phyloP scores from a whole-genome alignment of 1,140 invertebrate species.

The Gryllus bimaculatus region DNA sequence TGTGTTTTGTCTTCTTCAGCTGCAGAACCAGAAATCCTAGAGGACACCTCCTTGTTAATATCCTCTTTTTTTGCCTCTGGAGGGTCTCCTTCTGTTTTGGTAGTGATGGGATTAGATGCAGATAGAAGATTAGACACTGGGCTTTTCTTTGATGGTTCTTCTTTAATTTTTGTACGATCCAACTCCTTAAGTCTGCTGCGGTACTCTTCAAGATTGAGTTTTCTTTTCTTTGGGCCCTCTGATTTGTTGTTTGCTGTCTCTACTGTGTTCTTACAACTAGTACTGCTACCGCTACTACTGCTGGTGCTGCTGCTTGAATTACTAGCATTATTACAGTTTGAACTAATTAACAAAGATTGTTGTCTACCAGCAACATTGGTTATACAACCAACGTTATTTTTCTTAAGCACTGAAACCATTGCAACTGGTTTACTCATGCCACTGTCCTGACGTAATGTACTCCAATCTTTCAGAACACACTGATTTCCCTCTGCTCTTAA shows the following conservation, averaged over 20 bases:
- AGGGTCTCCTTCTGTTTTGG: not conserved
- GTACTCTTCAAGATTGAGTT: conserved; percentile 42
- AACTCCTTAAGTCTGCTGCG: conserved; percentile 35
- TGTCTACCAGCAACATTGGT: conserved; percentile 27
- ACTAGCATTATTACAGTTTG: conserved; percentile 23
- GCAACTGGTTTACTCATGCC: conserved; percentile 25
- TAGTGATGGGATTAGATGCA: not conserved
- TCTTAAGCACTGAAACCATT: conserved; percentile 36
- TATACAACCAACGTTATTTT: conserved; percentile 23
- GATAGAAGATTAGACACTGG: not conserved
- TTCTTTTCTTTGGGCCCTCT: conserved; percentile 32
- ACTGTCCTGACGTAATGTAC: not conserved
- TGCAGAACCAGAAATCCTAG: not conserved
- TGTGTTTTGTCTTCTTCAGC: not conserved
- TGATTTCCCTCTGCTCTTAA: not conserved
- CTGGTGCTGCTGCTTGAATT: conserved; percentile 18
- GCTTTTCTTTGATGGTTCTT: not conserved
- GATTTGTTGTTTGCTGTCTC: conserved; percentile 16
- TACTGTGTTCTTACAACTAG: conserved; percentile 14
- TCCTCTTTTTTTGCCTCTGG: not conserved
- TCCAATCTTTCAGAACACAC: conserved; percentile 11
- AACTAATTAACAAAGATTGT: conserved; percentile 28
- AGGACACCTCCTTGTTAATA: not conserved
- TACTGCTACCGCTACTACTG: conserved; percentile 19
- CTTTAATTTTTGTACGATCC: conserved; percentile 19